Evolutionary conservation across 2,888 invertebrate genomes (phyloP).

Genomic region (Chaitophorus viminalis): DNA sequence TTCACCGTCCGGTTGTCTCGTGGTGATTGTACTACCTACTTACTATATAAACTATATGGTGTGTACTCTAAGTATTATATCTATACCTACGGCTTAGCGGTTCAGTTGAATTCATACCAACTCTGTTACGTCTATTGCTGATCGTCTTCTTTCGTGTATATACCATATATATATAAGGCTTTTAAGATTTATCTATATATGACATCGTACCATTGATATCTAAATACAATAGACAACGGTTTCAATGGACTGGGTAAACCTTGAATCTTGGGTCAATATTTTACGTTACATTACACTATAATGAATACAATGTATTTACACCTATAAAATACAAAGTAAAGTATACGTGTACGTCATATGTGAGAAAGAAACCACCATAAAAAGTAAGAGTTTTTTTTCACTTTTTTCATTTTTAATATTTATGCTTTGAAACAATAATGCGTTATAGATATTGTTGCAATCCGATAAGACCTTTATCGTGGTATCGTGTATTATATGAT

Average conservation of each 20-base stretch:
- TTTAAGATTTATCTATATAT: too few relatives aligned
- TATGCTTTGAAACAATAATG: neutral
- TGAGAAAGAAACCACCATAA: neutral
- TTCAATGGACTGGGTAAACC: neutral
- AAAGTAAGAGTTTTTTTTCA: neutral
- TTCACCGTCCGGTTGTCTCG: neutral
- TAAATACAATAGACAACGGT: neutral
- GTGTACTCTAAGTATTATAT: neutral
- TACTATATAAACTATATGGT: neutral
- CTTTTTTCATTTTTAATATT: neutral
- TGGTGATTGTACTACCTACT: neutral
- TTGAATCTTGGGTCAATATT: neutral
- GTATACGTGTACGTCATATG: neutral
- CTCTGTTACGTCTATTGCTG: too few relatives aligned
- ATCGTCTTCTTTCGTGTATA: too few relatives aligned
- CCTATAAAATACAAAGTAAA: too few relatives aligned
- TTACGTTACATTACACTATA: neutral
- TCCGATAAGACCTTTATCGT: too few relatives aligned
- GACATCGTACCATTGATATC: neutral
- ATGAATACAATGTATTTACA: too few relatives aligned
- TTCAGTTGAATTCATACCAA: too few relatives aligned
- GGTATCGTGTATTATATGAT: too few relatives aligned
- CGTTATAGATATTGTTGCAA: too few relatives aligned
- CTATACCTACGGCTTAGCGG: neutral
- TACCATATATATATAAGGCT: too few relatives aligned